Percentiles rank a stretch among this genome's conserved stretches.
Evolutionary conservation across 2,797 vertebrate species (phyloP).

Genomic region (Salmo trutta): DNA sequence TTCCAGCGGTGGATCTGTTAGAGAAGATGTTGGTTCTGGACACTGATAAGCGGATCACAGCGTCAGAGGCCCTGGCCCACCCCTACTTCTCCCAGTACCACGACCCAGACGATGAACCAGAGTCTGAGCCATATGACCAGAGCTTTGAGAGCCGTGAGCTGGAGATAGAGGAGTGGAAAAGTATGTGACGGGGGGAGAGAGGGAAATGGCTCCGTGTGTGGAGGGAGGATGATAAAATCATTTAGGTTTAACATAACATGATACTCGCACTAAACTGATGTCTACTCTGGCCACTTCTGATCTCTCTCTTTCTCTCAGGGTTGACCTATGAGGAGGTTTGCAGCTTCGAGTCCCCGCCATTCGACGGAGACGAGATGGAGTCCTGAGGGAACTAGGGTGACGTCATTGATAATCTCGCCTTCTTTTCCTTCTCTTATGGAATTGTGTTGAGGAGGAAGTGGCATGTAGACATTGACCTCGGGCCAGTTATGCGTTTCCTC

Average conservation of each 20-base stretch:
- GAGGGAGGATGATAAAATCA: background rate
- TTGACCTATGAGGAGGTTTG: slow-evolving; percentile 93
- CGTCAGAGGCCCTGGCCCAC: slow-evolving; percentile 90
- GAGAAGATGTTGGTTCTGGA: slow-evolving; percentile 99
- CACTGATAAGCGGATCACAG: slow-evolving; percentile 94
- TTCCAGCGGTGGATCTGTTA: slow-evolving; percentile 91
- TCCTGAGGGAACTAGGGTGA: slow-evolving; percentile 78
- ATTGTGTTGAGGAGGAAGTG: slow-evolving; percentile 74
- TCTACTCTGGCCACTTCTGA: slow-evolving; percentile 20
- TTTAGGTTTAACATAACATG: background rate
- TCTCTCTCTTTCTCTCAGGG: slow-evolving; percentile 64
- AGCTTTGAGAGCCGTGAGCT: slow-evolving; percentile 96
- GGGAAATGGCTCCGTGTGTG: background rate
- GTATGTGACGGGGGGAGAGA: slow-evolving; percentile 72
- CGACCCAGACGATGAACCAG: slow-evolving; percentile 93
- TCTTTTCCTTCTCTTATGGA: slow-evolving; percentile 28
- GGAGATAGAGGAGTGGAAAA: slow-evolving; percentile 96
- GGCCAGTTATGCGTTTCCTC: background rate
- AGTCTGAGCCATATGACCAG: slow-evolving; percentile 96
- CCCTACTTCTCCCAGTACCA: slow-evolving; percentile 95
- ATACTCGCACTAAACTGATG: background rate
- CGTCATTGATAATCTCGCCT: slow-evolving; percentile 33
- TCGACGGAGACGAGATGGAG: slow-evolving; percentile 95
- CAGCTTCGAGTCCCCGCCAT: slow-evolving; percentile 88
- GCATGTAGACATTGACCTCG: slow-evolving; percentile 9